These are phyloP conservation scores for Cyphotilapia sp. DNA, from an alignment of 2,113 vertebrate species.

Conservation along the genomic window DNA sequence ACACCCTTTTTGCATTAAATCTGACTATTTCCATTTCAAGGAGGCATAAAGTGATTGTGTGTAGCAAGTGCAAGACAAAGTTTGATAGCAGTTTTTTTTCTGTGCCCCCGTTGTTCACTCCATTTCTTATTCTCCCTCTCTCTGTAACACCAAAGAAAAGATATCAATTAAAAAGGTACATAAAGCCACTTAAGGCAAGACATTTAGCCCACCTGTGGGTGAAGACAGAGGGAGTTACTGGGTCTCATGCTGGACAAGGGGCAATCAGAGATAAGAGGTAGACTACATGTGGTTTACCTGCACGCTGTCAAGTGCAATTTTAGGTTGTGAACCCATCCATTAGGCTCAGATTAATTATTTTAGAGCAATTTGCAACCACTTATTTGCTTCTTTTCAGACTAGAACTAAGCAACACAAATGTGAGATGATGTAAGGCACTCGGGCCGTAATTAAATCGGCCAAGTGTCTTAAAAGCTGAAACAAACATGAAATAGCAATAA, in stretches of 20 bases:
- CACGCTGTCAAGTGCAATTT: not conserved
- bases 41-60: slow-evolving; percentile 3
- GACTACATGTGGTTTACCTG: not conserved
- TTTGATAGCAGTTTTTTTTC: not conserved
- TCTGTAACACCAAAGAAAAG: slow-evolving; percentile 64
- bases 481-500: slow-evolving; percentile 59
- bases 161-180: not conserved
- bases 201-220: not conserved
- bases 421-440: not conserved
- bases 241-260: not conserved
- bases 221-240: slow-evolving; percentile 20
- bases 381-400: not conserved
- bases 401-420: not conserved
- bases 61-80: not conserved
- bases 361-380: not conserved
- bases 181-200: not conserved
- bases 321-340: not conserved
- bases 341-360: not conserved
- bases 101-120: not conserved
- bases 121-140: slow-evolving; percentile 1
- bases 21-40: not conserved
- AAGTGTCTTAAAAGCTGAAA: not conserved
- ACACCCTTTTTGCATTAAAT: slow-evolving; percentile 3
- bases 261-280: slow-evolving; percentile 22
- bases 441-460: not conserved